Evolutionary conservation across 2,113 vertebrate species (phyloP).

Genomic region (Lophotis ruficrista): DNA sequence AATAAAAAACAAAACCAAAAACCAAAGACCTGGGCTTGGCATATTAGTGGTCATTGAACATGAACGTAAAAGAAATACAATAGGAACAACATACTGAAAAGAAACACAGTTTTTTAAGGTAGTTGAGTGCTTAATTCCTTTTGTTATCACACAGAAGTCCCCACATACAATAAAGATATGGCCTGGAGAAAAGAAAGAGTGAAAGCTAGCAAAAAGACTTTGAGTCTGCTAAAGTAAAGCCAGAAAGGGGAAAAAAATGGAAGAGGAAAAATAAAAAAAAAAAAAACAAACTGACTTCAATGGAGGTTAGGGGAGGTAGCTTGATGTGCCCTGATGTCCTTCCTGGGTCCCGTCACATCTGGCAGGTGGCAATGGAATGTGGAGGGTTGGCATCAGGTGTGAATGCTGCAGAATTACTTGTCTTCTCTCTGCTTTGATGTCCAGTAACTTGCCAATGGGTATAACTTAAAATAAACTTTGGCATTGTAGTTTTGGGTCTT

Average conservation of each 20-base stretch:
- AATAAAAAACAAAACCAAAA: neutral
- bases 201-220: neutral
- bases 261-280: neutral
- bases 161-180: neutral
- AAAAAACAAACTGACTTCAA: neutral
- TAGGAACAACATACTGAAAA: neutral
- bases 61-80: neutral
- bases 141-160: neutral
- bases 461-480: neutral
- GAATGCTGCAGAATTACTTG: neutral
- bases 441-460: neutral
- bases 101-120: neutral
- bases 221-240: neutral
- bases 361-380: accelerated
- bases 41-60: neutral
- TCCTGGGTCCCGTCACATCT: neutral
- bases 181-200: neutral
- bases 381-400: neutral
- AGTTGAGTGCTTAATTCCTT: neutral
- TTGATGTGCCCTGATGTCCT: neutral
- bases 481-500: neutral
- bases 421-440: neutral
- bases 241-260: neutral
- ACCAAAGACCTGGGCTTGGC: neutral
- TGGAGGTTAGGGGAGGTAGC: neutral